Evolutionary conservation across 2,797 vertebrate genomes (phyloP), one percentile per base, ranked within the genome.

Genomic region (Enteromius trimaculatus): DNA sequence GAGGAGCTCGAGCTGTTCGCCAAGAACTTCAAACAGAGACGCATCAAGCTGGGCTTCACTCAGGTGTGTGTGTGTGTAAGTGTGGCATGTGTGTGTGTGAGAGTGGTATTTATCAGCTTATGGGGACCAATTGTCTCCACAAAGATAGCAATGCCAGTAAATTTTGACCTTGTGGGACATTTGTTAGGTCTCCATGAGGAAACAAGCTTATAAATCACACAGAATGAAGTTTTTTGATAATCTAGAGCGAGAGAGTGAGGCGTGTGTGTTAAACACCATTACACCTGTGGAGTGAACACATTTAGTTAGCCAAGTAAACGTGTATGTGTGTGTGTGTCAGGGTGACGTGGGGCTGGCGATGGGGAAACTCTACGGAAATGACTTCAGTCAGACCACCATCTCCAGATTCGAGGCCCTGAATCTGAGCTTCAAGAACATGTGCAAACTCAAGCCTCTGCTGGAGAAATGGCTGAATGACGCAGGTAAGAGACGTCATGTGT

Each of bases 361-460:
- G 96, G 96, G 96, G 79, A 97, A 97, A 91, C 94, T 97, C 82
- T 96, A 97, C 88, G 96, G 96, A 90, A 97, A 96, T 88, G 96
- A 97, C 92, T 97, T 97, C 93, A 97, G 96, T 94, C 96, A 97
- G 91, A 97, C 96, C 86, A 97, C 96, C 90, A 97, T 97, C 92
- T 97, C 96, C 89, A 95, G 96, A 89, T 97, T 97, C 88, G 96
- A 97, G 95, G 96, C 96, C 90, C 94, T 97, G 94, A 97, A 97
- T 91, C 94, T 97, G 93, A 97, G 96, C 94, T 97, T 96, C 94
- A 97, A 97, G 94, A 97, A 96, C 93, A 97, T 97, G 96, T 97
- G 96, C 95, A 97, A 97, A 89, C 95, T 97, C 89, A 96, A 96
- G 92, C 96, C 96, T 49, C 94, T 97, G 91, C 90, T 97, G 91